Evolutionary conservation across 2,888 invertebrate genomes (phyloP), one percentile per base, ranked within the genome.

Genomic region (Cylloceria caligata): DNA sequence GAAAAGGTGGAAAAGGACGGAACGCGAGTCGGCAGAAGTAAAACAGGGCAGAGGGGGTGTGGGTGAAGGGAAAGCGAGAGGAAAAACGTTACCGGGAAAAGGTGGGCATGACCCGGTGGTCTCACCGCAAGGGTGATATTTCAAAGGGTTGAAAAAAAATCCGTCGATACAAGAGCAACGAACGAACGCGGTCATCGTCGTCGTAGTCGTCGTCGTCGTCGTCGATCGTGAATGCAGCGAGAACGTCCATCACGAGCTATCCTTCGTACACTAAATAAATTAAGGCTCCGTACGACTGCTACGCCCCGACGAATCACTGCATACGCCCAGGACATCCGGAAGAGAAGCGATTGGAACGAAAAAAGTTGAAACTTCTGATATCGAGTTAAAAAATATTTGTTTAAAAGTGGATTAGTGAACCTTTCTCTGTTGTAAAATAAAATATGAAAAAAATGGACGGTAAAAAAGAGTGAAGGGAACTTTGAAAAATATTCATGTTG

Each of bases 121-220:
- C 45, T 55, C 9, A 69, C 81, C 65, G 55, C 68, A 57, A 57
- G 68, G 82, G 83, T 83, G 84, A 89, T 89, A 89, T 89, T 88
- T 90, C 88, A 89, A 88, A 87, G 86, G 78, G 84, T 84, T 76
- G 86, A 87, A 89, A 88, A 87, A 87, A 89, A 88, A 87, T 74
- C 87, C 88, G 89, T 86, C 89, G 89, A 90, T 90, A 88, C 87
- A 89, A 86, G 85, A 84, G 87, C 76, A 78, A 78, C 76, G 60
- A 65, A 52, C 82, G 39, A 24, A n/a, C 75, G 65, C 69, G 73
- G 73, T 69, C 78, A 68, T 75, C 72, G 45, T 76, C 72, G 39
- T 57, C 71, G 67, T 55, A 55, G 47, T 34, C 42, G 49, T 68
- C 72, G 65, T 60, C 52, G 69, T 69, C 80, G 69, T 65, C 49